Conservation (phyloP, 2,888 invertebrate genomes). For the Priocnemis perturbator region DNA sequence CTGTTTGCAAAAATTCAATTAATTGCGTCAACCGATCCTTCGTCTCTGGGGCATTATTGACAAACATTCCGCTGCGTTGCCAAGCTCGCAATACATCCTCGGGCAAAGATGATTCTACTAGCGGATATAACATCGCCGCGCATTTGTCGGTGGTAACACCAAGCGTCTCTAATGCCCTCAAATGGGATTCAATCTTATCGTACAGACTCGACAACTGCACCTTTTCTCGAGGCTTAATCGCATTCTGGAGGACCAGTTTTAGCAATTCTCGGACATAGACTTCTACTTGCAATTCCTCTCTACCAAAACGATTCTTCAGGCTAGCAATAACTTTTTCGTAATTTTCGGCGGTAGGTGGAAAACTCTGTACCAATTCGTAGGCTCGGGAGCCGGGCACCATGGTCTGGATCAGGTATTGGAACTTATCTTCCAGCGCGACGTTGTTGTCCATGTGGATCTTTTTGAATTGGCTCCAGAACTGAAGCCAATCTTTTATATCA, state of each 20-base stretch:
- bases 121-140: conserved; percentile 51
- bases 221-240: conserved; percentile 28
- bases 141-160: conserved; percentile 51
- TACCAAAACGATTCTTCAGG: conserved; percentile 54
- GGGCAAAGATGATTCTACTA: conserved; percentile 55
- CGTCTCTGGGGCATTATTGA: background rate
- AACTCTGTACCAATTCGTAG: conserved; percentile 48
- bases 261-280: conserved; percentile 60
- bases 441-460: conserved; percentile 52
- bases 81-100: conserved; percentile 48
- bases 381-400: conserved; percentile 41
- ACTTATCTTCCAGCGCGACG: conserved; percentile 44
- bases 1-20: conserved; percentile 23
- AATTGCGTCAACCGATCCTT: conserved; percentile 19
- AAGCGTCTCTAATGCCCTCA: conserved; percentile 52
- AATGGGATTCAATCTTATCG: conserved; percentile 57
- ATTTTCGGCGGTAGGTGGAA: conserved; percentile 48
- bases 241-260: conserved; percentile 52
- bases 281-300: conserved; percentile 58
- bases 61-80: conserved; percentile 27
- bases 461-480: conserved; percentile 54
- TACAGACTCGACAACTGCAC: conserved; percentile 43
- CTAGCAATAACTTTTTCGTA: conserved; percentile 53
- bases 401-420: conserved; percentile 50
- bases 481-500: conserved; percentile 49